Base-by-base conservation (phyloP, 2,888 invertebrate genomes). In the Hydrotaea diabolus region DNA sequence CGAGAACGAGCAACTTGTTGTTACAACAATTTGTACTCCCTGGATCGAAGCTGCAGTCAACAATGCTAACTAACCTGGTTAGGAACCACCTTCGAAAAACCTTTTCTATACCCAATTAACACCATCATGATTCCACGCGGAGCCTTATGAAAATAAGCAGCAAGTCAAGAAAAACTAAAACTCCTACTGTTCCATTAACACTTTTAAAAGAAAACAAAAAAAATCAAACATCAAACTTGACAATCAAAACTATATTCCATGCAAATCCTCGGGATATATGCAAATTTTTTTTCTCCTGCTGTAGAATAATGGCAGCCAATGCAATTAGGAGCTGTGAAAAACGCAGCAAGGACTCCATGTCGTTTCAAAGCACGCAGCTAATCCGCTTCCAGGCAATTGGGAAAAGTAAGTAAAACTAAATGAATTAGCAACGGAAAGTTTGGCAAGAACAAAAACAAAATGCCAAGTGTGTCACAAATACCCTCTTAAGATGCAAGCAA, bases 291-390 rank as follows among this genome's bases (percentile, higher is more conserved):
- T 55, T 62, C 21, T 71, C 59, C 62, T 8, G 57, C 74, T 57
- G n/a, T 26, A 7, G 11, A 11, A 66, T 21, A 36, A 36, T 17
- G 7, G n/a, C 39, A 46, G n/a, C 36, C 39, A 43, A 39, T 66
- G 62, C 66, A 85, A 85, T 85, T 85, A 82, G 79, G 85, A 85
- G 82, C 82, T 85, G 82, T 85, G 85, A 85, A 85, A 78, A 85
- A 80, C 85, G 49, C 85, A 82, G 82, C 85, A 82, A 75, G 85
- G 77, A 74, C 43, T 13, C 11, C 39, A 39, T 39, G 39, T 39
- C 9, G 39, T 39, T 3, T 49, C 49, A 73, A 59, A 62, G 79
- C 81, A 76, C 62, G 79, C 36, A 69, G 85, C 85, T 85, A 79
- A 85, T 82, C 77, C 74, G 79, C 85, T 79, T 69, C 69, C 76